A percentile compares a stretch with the other conserved stretches of the same genome.
These are phyloP conservation scores for Heliconius hermathena DNA, from an alignment of 1,140 invertebrate species.

Conservation along the genomic window DNA sequence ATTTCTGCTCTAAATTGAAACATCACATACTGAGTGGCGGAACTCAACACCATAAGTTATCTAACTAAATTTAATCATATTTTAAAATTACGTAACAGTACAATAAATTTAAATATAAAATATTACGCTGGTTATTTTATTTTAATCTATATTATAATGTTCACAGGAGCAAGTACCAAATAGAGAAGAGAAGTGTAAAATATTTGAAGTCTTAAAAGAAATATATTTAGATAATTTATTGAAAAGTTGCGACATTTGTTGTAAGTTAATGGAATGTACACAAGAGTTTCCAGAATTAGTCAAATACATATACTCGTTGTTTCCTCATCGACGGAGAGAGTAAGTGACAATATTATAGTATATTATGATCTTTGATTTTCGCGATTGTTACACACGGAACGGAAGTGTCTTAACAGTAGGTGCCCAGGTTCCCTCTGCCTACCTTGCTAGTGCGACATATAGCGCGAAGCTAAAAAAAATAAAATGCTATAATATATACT, in stretches of 20 bases:
- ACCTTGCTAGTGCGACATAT: no score
- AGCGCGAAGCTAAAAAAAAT: no score
- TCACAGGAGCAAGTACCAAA: constrained; percentile 48
- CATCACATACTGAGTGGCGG: no score
- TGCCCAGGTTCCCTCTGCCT: no score
- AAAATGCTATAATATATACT: no score
- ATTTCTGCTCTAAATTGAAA: no score
- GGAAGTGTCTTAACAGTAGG: no score
- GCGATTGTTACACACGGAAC: not conserved
- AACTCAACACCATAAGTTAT: no score
- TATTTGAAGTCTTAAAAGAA: constrained; percentile 40
- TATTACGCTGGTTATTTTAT: no score
- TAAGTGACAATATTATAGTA: constrained; percentile 34
- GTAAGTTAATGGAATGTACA: constrained; percentile 38
- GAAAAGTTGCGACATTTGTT: constrained; percentile 52
- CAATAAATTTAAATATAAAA: no score
- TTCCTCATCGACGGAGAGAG: constrained; percentile 53
- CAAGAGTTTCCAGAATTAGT: constrained; percentile 47
- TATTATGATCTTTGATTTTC: constrained; percentile 6
- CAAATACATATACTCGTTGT: constrained; percentile 50
- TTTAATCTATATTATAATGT: not conserved
- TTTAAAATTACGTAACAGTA: no score
- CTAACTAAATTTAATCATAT: no score
- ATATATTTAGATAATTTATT: constrained; percentile 31
- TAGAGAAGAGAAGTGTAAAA: constrained; percentile 7